Evolutionary conservation across 2,113 vertebrate genomes (phyloP), one percentile per base, ranked within the genome.

Genomic region (Urocitellus parryii): DNA sequence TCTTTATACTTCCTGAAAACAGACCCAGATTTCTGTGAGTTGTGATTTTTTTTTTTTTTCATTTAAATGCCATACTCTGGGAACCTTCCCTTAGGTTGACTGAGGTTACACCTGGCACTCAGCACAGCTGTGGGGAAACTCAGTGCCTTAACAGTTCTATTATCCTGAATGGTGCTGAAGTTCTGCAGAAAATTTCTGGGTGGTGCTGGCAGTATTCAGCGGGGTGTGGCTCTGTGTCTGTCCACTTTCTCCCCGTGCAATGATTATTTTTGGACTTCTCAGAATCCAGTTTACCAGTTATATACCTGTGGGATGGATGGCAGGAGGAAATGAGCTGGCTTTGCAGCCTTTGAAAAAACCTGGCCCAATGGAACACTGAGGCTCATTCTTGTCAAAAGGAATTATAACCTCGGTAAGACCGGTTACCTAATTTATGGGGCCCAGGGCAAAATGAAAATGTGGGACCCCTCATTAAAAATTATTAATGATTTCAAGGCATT

Each of bases 1-100:
- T 93, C 25, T 68, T 93, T 88, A 79, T 10, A 91, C n/a, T 96
- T 97, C 39, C 72, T 82, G 77, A 97, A 96, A 97, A 88, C 67
- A 94, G 24, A 95, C 24, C 67, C 27, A 82, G 8, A 78, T 95
- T 79, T 27, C 82, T 87, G 16, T 76, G 76, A 79, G 37, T 34
- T 96, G 79, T 93, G 70, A 58, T 61, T 29, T 32, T 32, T 79
- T 39, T 39, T 39, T 39, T 32, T 42, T 39, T n/a, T 84, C 51
- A 72, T 53, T 88, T 45, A 82, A 89, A 18, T 84, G 34, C 8
- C 17, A 8, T 42, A 94, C 39, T 89, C 37, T 39, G 53, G 81
- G 77, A 78, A 84, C 32, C 25, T 45, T 76, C 6, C 51, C 17
- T 81, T 81, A 78, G 51, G 14, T 39, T 93, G 85, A 83, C 4